Base-by-base conservation (phyloP, 2,888 invertebrate genomes). In the Protonemura montana region DNA sequence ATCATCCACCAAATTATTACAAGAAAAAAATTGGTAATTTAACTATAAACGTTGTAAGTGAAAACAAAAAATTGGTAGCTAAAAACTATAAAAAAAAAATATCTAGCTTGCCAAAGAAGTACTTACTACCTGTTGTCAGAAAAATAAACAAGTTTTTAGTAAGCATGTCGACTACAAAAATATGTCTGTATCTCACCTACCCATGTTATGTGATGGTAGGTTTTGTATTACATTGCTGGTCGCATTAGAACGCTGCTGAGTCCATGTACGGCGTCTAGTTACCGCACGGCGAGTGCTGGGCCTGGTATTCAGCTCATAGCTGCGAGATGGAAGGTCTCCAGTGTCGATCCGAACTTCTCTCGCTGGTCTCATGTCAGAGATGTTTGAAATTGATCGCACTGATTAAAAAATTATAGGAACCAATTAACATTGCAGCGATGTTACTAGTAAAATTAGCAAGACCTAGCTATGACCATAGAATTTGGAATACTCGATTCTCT, bases 291-390 rank as follows among this genome's bases (percentile, higher is more conserved):
- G 84, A 29, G 59, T 27, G 76, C 21, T 59, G 29, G 26, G 59
- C 59, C 13, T 13, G 1, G 59, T 5, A 27, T 84, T 59, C 21
- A 29, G 81, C 2, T 84, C 76, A 27, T 76, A 42, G 27, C 30
- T 84, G 16, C 76, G 76, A 76, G 84, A 84, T 59, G 84, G 84
- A 10, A 84, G 84, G 6, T 84, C 76, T 10, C 27, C 7, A 13
- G 42, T 42, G 83, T 83, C 83, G 5, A 83, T 27, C 5, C 28
- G 83, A 41, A 41, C 41, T 42, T 83, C 42, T 21, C 42, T 25
- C 6, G 26, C 26, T 13, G 83, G 41, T 28, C 84, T 26, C n/a
- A 76, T 10, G 1, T 76, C 29, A 21, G 16, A 28, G 76, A 28
- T 83, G 41, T 28, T 42, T 41, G 59, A 83, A 7, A 10, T 28